Conservation (phyloP, 2,797 vertebrate genomes). For the Enteromius afrohamiltoni region DNA sequence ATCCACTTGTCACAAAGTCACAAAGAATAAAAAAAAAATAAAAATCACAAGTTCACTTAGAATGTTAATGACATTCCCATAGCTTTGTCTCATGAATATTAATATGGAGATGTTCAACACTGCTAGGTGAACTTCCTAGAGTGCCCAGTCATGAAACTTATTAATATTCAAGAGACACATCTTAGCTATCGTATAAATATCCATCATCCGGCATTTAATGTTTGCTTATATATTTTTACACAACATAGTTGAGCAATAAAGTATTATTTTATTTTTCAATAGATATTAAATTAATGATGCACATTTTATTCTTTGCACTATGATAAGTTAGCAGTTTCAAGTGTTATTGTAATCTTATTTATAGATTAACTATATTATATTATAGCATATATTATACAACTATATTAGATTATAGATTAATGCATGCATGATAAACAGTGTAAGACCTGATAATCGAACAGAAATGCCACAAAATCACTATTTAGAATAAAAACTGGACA, state of each 20-base stretch:
- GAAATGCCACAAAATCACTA: no score
- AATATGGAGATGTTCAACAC: not conserved
- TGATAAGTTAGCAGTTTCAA: not conserved
- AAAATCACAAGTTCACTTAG: not conserved
- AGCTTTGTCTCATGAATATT: slow-evolving; percentile 3
- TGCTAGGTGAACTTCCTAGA: not conserved
- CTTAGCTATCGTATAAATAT: not conserved
- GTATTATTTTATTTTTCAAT: not conserved
- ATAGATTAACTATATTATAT: not conserved
- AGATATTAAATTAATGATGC: no score
- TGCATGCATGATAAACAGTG: not conserved
- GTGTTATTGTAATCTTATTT: not conserved
- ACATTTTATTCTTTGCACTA: no score
- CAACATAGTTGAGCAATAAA: not conserved
- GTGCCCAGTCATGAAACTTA: not conserved
- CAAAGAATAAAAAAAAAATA: not conserved
- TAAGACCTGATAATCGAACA: no score
- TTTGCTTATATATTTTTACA: not conserved
- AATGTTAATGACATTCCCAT: not conserved
- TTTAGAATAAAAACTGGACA: no score
- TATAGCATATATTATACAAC: no score
- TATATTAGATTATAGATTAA: no score
- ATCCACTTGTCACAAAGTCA: not conserved
- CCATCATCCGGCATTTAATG: not conserved
- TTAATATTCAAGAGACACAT: not conserved